phyloP scores from a whole-genome alignment of 2,888 invertebrate species.

The Sepiola atlantica region DNA sequence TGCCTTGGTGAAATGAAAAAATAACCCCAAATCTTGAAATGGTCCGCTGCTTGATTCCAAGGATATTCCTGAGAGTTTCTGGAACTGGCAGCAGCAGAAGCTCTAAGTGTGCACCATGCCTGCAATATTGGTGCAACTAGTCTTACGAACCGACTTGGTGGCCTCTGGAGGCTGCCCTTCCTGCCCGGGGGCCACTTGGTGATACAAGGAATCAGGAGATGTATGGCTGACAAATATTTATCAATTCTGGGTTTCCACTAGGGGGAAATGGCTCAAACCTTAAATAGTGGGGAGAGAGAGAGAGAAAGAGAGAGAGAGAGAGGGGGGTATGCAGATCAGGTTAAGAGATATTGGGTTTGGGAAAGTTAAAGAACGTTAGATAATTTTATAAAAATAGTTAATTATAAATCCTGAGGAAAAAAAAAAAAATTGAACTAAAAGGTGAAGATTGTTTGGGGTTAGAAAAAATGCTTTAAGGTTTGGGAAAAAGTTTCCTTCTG shows the following conservation, averaged over 20 bases:
- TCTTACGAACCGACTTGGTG: constrained; percentile 22
- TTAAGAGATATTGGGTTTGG: neutral
- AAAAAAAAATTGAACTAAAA: neutral
- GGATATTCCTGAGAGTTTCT: constrained; percentile 35
- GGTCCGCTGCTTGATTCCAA: constrained; percentile 43
- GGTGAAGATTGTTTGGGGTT: neutral
- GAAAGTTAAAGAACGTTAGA: neutral
- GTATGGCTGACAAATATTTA: neutral
- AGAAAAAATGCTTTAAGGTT: neutral
- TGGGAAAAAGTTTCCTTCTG: neutral
- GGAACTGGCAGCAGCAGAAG: constrained; percentile 34
- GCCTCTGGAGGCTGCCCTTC: constrained; percentile 11
- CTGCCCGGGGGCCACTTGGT: constrained; percentile 23
- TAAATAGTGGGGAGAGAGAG: neutral
- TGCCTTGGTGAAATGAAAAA: constrained; percentile 38
- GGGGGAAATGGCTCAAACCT: neutral
- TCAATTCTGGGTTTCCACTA: neutral
- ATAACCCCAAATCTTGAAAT: neutral
- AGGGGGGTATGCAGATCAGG: neutral
- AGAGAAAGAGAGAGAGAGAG: constrained; percentile 33
- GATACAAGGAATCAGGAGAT: constrained; percentile 8
- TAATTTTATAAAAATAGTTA: neutral
- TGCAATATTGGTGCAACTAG: constrained; percentile 13
- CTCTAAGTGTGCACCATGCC: neutral
- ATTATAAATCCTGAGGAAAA: neutral